A percentile compares a stretch with the other conserved stretches of the same genome.
Evolutionary conservation across 2,113 vertebrate genomes (phyloP).

Genomic region (Tympanuchus pallidicinctus): DNA sequence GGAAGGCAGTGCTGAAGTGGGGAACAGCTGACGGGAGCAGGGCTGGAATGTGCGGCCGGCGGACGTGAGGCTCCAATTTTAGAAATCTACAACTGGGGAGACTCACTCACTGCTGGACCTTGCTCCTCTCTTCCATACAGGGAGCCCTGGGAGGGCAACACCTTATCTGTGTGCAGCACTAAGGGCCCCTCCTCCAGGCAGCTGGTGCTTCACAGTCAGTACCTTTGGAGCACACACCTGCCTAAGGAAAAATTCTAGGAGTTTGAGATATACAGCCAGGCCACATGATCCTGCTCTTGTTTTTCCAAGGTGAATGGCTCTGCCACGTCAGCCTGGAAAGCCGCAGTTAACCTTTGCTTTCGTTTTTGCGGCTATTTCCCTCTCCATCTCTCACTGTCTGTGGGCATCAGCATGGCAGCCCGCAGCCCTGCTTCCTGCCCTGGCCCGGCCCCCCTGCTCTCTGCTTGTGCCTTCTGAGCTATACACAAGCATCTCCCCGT

Average conservation of each 20-base stretch:
- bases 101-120: neutral
- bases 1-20: constrained; percentile 54
- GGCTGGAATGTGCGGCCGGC: constrained; percentile 42
- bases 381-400: neutral
- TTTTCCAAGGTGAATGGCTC: neutral
- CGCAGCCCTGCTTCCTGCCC: neutral
- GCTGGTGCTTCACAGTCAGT: neutral
- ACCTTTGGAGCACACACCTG: neutral
- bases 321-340: neutral
- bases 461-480: neutral
- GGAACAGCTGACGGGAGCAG: constrained; percentile 63
- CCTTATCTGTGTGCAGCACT: neutral
- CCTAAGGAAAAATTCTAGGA: neutral
- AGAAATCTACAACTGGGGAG: constrained; percentile 63
- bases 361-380: neutral
- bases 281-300: neutral
- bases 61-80: constrained; percentile 58
- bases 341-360: neutral
- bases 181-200: neutral
- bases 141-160: neutral
- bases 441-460: neutral
- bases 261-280: neutral
- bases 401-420: neutral
- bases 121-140: constrained; percentile 41
- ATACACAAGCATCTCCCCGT: neutral